Conservation (phyloP, 2,888 invertebrate genomes). For the Psococerastis gibbosa region DNA sequence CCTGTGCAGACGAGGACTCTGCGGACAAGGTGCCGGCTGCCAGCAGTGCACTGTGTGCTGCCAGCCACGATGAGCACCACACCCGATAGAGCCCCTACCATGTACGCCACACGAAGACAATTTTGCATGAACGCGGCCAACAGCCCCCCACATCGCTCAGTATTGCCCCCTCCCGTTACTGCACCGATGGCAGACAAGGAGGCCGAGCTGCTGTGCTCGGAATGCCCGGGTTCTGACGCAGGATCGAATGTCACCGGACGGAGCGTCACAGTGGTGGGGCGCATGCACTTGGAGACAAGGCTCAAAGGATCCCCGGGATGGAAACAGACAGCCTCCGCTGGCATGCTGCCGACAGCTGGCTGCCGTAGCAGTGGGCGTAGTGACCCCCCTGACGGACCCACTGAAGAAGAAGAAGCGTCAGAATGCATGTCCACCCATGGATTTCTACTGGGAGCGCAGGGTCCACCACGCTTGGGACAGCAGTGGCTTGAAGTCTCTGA, state of each 20-base stretch:
- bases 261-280: background rate
- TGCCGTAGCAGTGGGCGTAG: background rate
- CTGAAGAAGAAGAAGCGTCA: slow-evolving; percentile 2
- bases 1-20: slow-evolving; percentile 48
- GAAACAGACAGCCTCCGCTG: too few relatives aligned
- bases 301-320: background rate
- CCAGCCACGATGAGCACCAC: slow-evolving; percentile 45
- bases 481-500: too few relatives aligned
- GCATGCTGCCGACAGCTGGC: too few relatives aligned
- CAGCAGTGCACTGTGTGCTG: slow-evolving; percentile 37
- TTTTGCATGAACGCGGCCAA: slow-evolving; percentile 53
- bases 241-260: background rate
- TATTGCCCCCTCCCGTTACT: slow-evolving; percentile 32
- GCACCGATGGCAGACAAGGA: slow-evolving; percentile 23
- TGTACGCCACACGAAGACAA: slow-evolving; percentile 47
- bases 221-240: slow-evolving; percentile 1
- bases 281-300: background rate
- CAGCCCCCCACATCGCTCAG: slow-evolving; percentile 47
- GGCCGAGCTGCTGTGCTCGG: slow-evolving; percentile 13
- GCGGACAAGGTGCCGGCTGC: slow-evolving; percentile 40
- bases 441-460: too few relatives aligned
- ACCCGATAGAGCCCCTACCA: slow-evolving; percentile 43
- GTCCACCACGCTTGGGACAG: too few relatives aligned
- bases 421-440: slow-evolving; percentile 2
- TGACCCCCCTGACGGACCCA: background rate